Base-by-base conservation (phyloP, 2,113 vertebrate genomes). In the Podilymbus podiceps region DNA sequence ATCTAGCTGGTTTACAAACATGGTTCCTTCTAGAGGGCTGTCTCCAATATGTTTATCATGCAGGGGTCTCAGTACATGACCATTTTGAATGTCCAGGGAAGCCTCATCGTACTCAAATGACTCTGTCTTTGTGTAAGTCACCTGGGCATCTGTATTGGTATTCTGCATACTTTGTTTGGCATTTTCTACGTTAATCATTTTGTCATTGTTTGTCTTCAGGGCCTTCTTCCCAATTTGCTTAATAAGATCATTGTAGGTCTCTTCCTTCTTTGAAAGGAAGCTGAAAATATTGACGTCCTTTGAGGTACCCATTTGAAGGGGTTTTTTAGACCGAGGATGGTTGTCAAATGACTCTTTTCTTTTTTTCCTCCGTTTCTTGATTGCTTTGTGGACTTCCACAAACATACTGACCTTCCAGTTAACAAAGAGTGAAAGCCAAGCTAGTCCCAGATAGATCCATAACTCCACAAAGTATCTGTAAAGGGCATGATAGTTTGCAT, bases 351-450 rank as follows among this genome's bases (percentile, higher is more conserved):
- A 99, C 13, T 99, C 98, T 94, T 99, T 99, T 21, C 98, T 98
- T 88, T 98, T 98, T 85, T 99, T 99, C 53, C 99, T 98, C 21
- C 99, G 98, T 96, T 99, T 99, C 98, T 99, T 99, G 59, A 99
- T 98, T 55, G 99, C 99, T 97, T 99, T 99, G 97, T 99, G 99
- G 53, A 99, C 99, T 94, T 99, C 99, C 30, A 99, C 98, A 84
- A 99, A 99, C 99, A 99, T 99, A 89, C 99, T 99, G 74, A 99
- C 99, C 88, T 99, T 99, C 99, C 99, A 99, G 96, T 99, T 99
- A 94, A 99, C 99, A 89, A 99, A 99, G 56, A 99, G 98, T 31
- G 99, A 99, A 44, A 99, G 99, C 99, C 99, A 99, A 78, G 99
- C 99, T 95, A 99, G 86, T 15, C 99, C 99, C 83, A 99, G 96